A percentile compares a stretch with the other conserved stretches of the same genome.
These are phyloP conservation scores for Hyaena hyaena DNA, from an alignment of 2,113 vertebrate species.

Conservation along the genomic window DNA sequence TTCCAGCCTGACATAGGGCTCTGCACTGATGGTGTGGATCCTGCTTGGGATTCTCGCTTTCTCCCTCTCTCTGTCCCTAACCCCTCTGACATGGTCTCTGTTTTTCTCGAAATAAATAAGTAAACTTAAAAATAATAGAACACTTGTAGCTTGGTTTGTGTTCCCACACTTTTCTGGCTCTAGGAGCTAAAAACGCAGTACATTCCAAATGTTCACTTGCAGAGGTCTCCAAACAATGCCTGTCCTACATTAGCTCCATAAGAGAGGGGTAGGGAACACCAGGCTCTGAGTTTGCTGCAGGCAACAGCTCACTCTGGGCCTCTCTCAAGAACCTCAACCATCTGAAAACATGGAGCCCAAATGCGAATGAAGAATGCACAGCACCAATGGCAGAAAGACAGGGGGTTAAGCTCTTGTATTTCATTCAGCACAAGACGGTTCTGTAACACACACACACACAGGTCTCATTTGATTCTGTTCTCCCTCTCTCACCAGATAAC, in stretches of 20 bases:
- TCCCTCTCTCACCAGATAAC: neutral
- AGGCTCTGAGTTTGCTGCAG: neutral
- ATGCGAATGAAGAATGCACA: neutral
- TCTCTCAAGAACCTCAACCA: neutral
- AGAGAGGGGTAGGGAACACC: neutral
- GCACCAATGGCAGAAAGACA: neutral
- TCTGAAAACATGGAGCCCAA: neutral
- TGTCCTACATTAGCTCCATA: neutral
- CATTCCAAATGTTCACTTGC: neutral
- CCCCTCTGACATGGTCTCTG: too few relatives aligned
- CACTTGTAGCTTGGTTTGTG: neutral
- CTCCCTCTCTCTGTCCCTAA: too few relatives aligned
- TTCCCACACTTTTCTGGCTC: neutral
- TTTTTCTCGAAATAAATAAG: too few relatives aligned
- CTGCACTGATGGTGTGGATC: too few relatives aligned
- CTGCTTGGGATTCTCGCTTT: too few relatives aligned
- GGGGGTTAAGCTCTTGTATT: neutral
- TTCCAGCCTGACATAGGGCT: too few relatives aligned
- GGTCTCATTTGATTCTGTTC: neutral
- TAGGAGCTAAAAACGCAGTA: neutral
- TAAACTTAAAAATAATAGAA: neutral
- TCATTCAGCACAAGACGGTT: neutral
- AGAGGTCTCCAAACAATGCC: neutral
- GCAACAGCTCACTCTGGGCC: neutral
- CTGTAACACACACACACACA: rapidly evolving